Conservation (phyloP, 2,797 vertebrate species). For the Mormyrus proboscirostris region DNA sequence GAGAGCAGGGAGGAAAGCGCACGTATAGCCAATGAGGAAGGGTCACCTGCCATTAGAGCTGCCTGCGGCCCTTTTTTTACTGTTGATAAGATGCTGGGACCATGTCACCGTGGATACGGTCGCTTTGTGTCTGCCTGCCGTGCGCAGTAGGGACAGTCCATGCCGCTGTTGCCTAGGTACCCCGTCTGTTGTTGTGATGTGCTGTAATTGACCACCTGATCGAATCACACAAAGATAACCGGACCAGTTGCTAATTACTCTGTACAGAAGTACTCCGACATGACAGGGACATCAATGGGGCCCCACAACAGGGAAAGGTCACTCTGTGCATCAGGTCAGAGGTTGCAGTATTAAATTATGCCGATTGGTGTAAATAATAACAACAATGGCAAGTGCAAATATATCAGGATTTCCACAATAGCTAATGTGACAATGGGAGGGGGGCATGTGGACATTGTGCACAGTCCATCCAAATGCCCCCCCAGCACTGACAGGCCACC, state of each 20-base stretch:
- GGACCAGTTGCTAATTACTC: constrained; percentile 19
- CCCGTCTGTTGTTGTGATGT: constrained; percentile 23
- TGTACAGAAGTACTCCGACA: constrained; percentile 13
- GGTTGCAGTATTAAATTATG: background rate
- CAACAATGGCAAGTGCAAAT: background rate
- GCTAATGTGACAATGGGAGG: background rate
- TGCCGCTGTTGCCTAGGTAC: constrained; percentile 9
- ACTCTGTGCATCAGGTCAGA: background rate
- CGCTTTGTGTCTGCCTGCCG: background rate
- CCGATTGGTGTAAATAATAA: background rate
- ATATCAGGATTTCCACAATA: background rate
- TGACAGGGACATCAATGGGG: background rate
- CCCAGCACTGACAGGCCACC: background rate
- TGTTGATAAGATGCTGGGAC: constrained; percentile 22
- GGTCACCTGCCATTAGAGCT: constrained; percentile 20
- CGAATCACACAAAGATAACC: constrained; percentile 18
- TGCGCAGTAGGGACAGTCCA: background rate
- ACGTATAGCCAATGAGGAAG: constrained; percentile 6
- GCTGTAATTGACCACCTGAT: constrained; percentile 12
- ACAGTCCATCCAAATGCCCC: background rate
- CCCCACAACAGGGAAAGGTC: background rate
- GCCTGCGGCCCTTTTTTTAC: background rate
- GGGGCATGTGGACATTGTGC: background rate
- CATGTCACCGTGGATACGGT: background rate
- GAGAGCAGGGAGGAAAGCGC: background rate